Conservation (phyloP, 2,888 invertebrate genomes). For the Calameuta filiformis region DNA sequence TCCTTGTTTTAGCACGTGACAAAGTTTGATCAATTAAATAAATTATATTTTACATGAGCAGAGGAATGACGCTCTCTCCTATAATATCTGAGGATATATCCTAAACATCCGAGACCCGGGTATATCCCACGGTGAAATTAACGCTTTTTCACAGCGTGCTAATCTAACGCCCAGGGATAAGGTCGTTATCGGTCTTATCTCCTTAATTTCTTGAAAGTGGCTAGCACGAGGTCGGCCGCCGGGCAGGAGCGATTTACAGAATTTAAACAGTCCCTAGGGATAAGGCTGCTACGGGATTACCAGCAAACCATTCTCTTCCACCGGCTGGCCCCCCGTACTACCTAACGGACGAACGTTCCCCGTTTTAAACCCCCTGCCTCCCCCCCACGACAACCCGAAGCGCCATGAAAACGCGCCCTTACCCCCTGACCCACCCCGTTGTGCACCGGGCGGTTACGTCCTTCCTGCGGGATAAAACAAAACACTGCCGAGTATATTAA, state of each 20-base stretch:
- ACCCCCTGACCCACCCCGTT: constrained; percentile 31
- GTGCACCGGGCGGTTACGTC: constrained; percentile 44
- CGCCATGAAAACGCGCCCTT: constrained; percentile 22
- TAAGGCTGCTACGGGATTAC: constrained; percentile 55
- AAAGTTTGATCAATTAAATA: neutral
- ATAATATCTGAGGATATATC: neutral
- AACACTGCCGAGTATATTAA: constrained; percentile 66
- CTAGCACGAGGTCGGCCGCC: constrained; percentile 17
- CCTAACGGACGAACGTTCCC: neutral
- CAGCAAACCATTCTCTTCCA: constrained; percentile 20
- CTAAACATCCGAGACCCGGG: neutral
- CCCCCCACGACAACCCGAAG: neutral
- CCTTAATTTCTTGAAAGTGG: constrained; percentile 48
- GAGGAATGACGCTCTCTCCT: neutral
- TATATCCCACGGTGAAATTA: neutral
- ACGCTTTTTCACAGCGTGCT: neutral
- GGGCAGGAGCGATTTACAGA: constrained; percentile 56
- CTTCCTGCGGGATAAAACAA: constrained; percentile 66
- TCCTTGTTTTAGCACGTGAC: neutral
- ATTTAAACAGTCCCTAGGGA: constrained; percentile 63
- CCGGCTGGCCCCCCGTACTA: neutral
- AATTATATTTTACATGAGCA: neutral
- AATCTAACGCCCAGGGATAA: constrained; percentile 26
- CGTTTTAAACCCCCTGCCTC: neutral
- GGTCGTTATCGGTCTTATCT: constrained; percentile 51